Evolutionary conservation across 2,113 vertebrate species (phyloP).

Genomic region (Rhinichthys klamathensis): DNA sequence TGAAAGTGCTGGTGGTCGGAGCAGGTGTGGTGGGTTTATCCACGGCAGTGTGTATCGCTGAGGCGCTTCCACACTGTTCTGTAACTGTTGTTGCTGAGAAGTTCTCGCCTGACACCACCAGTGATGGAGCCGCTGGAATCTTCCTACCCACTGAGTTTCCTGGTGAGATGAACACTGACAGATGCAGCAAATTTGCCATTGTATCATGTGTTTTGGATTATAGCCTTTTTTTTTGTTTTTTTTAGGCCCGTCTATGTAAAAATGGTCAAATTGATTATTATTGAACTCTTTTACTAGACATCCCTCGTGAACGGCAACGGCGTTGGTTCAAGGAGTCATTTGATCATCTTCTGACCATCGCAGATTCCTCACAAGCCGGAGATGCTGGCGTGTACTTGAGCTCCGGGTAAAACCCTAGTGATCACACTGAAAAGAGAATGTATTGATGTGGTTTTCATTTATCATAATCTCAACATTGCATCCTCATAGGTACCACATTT

Average conservation of each 20-base stretch:
- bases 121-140: constrained; percentile 89
- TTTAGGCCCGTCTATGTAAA: not conserved
- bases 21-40: constrained; percentile 89
- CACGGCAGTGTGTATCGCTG: constrained; percentile 81
- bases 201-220: not conserved
- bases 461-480: not conserved
- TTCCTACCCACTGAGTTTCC: constrained; percentile 78
- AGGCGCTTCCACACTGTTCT: constrained; percentile 75
- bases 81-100: constrained; percentile 82
- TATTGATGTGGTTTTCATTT: not conserved
- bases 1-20: constrained; percentile 81
- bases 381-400: constrained; percentile 84
- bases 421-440: not conserved
- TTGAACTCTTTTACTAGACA: constrained; percentile 67
- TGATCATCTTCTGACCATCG: constrained; percentile 80
- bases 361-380: constrained; percentile 75
- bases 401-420: constrained; percentile 82
- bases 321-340: constrained; percentile 90
- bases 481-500: constrained; percentile 84
- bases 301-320: constrained; percentile 76
- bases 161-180: constrained; percentile 71
- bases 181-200: not conserved
- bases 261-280: not conserved
- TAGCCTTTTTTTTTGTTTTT: not conserved
- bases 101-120: constrained; percentile 88